Evolutionary conservation across 2,113 vertebrate species (phyloP), one percentile per base, ranked within the genome.

Genomic region (Emydura subglobosa): DNA sequence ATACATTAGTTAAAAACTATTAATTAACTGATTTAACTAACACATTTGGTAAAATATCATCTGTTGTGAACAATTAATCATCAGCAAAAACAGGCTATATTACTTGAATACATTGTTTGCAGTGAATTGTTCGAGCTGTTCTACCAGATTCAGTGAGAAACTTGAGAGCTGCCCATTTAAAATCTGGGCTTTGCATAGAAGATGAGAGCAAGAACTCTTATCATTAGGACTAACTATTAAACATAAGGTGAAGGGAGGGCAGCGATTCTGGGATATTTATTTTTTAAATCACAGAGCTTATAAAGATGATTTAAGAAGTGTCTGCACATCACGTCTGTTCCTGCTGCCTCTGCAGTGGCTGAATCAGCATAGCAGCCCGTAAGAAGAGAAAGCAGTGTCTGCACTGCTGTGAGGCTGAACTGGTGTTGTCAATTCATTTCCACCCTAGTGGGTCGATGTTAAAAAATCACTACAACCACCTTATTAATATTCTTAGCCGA

Each of bases 191-290:
- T 88, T 83, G 39, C 94, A 83, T 0, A 1, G 88, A 80, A 6
- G 14, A 16, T 79, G 61, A 61, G 39, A 85, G 1, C 12, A 79
- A 87, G 27, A 0, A 1, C 82, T 51, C 90, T 85, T 79, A 81
- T 92, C 76, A 76, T 34, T 34, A 34, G 61, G 55, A 17, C 7
- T 39, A 78, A 17, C 76, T 87, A 92, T 44, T 27, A 39, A 50
- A 31, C 89, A 96, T 89, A 91, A 97, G 44, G 3, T 34, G 39
- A 59, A 89, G 3, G 39, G 76, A 93, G 87, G 87, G 89, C 79
- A 94, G 74, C 82, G 57, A 34, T 87, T 22, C n/a, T 87, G 54
- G 90, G 86, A 25, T 84, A 14, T 86, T 94, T 86, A 72, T 34
- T 81, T 31, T 51, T 14, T 2, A 88, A 85, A 16, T 14, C 42